These are phyloP conservation scores for Flexamia atlantica DNA, from an alignment of 2,888 invertebrate species.

Conservation along the genomic window DNA sequence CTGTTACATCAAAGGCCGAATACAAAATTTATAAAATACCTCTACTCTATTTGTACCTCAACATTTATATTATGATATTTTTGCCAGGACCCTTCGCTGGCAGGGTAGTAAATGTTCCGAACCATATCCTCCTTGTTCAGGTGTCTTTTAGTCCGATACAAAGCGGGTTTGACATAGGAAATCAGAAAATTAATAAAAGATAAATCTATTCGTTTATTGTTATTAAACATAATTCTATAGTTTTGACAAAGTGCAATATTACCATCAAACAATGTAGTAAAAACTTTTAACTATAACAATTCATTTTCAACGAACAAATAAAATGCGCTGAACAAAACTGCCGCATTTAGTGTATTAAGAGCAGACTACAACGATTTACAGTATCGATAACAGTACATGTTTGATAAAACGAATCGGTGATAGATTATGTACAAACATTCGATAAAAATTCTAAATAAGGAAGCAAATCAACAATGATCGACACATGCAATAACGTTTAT, in stretches of 20 bases:
- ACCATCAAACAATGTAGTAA: background rate
- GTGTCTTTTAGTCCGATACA: background rate
- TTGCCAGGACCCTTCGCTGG: background rate
- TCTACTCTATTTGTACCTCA: conserved; percentile 42
- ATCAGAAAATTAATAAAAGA: background rate
- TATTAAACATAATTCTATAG: background rate
- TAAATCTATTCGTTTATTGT: background rate
- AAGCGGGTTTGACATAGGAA: background rate
- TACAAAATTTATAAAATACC: conserved; percentile 52
- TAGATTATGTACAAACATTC: background rate
- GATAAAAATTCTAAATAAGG: background rate
- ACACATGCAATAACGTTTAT: background rate
- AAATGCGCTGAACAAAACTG: background rate
- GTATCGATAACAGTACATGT: background rate
- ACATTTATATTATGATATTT: conserved; percentile 1
- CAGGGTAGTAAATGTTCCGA: background rate
- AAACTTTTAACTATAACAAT: background rate
- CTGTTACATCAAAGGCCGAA: conserved; percentile 42
- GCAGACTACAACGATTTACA: background rate
- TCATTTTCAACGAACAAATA: background rate
- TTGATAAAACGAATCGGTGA: background rate
- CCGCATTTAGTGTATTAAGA: background rate
- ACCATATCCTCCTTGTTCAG: background rate
- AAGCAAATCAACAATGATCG: background rate
- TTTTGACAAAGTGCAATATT: background rate